A percentile compares a stretch with the other conserved stretches of the same genome.
phyloP scores from a whole-genome alignment of 2,888 invertebrate genomes.

The Tachystola acroxantha region DNA sequence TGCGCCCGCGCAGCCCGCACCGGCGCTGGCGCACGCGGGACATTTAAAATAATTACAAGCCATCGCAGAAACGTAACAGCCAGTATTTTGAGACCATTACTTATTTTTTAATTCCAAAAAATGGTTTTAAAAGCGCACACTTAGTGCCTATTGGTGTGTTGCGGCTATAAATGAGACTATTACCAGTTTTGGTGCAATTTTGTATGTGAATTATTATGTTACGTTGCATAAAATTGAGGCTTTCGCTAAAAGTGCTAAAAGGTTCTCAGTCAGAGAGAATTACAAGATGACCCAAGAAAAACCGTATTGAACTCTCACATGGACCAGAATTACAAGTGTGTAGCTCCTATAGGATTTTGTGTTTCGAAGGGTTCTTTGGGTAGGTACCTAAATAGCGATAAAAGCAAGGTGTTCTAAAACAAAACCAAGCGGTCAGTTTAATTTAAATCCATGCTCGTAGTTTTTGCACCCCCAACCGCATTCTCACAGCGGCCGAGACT shows the following conservation, averaged over 20 bases:
- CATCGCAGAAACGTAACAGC: constrained; percentile 72
- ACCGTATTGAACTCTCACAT: neutral
- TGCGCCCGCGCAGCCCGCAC: constrained; percentile 43
- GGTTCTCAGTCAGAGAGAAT: constrained; percentile 7
- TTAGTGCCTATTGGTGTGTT: constrained; percentile 60
- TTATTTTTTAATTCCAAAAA: constrained; percentile 75
- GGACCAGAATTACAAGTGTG: too few species aligned
- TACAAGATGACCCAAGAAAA: neutral
- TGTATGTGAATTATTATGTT: constrained; percentile 31
- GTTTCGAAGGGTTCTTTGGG: neutral
- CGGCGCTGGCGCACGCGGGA: constrained; percentile 58
- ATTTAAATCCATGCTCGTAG: constrained; percentile 71
- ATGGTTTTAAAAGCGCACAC: constrained; percentile 61
- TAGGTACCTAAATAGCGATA: constrained; percentile 6
- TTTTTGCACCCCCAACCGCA: constrained; percentile 78
- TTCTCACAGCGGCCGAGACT: constrained; percentile 73
- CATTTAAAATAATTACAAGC: constrained; percentile 80
- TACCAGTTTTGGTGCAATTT: constrained; percentile 49
- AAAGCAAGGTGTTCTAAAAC: constrained; percentile 47
- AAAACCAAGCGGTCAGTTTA: constrained; percentile 68
- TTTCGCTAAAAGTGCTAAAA: constrained; percentile 5
- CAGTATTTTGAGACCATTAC: constrained; percentile 76
- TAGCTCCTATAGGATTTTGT: too few species aligned
- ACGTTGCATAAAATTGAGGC: constrained; percentile 29
- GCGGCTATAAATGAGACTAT: constrained; percentile 53